Conservation (phyloP, 1,140 invertebrate genomes). For the Oryzaephilus surinamensis region DNA sequence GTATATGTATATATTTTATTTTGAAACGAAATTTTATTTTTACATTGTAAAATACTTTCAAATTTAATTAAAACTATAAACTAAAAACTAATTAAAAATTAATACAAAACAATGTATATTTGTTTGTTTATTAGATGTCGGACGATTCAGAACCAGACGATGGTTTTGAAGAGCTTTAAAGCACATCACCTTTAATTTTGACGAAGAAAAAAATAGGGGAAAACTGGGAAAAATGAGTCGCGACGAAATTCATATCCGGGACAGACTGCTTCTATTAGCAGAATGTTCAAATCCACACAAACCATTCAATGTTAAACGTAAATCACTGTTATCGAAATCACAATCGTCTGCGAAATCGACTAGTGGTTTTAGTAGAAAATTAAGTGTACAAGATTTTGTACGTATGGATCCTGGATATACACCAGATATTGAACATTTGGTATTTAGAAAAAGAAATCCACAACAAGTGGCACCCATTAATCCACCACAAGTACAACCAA, state of each 20-base stretch:
- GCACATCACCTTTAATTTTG: too few relatives aligned
- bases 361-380: too few relatives aligned
- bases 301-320: slow-evolving; percentile 32
- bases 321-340: slow-evolving; percentile 18
- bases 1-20: too few relatives aligned
- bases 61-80: too few relatives aligned
- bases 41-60: too few relatives aligned
- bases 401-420: slow-evolving; percentile 40
- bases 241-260: slow-evolving; percentile 29
- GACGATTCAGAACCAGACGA: slow-evolving; percentile 1
- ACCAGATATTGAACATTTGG: slow-evolving; percentile 47
- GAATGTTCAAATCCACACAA: slow-evolving; percentile 23
- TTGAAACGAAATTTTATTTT: too few relatives aligned
- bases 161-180: too few relatives aligned
- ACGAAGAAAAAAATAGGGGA: too few relatives aligned
- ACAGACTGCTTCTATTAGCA: slow-evolving; percentile 28
- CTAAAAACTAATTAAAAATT: too few relatives aligned
- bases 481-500: slow-evolving; percentile 14
- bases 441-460: slow-evolving; percentile 41
- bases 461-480: slow-evolving; percentile 29
- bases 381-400: slow-evolving; percentile 34
- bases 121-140: too few relatives aligned
- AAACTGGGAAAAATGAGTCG: slow-evolving; percentile 19
- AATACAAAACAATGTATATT: too few relatives aligned
- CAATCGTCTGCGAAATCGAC: too few relatives aligned